phyloP scores from a whole-genome alignment of 2,888 invertebrate genomes.

The Serripes groenlandicus region DNA sequence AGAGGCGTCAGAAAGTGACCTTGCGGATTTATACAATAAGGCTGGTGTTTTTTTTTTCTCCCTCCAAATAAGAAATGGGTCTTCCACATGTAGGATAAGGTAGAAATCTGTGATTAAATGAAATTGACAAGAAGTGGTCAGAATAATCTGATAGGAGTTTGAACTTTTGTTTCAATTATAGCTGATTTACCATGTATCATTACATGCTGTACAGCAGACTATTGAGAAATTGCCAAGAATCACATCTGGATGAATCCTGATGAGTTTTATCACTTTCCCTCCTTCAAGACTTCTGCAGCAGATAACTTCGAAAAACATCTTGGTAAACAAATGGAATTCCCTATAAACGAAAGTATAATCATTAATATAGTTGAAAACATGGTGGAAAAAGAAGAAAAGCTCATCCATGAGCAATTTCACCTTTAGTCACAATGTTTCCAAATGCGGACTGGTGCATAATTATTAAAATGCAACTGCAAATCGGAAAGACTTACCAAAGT shows the following conservation, averaged over 20 bases:
- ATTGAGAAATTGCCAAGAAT: no score
- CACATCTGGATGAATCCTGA: neutral
- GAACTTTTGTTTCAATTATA: no score
- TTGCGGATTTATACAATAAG: no score
- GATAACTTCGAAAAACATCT: no score
- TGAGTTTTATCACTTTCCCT: no score
- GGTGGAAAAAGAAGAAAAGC: neutral
- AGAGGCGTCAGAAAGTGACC: no score
- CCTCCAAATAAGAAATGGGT: no score
- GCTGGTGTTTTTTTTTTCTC: no score
- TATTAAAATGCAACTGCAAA: neutral
- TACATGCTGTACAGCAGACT: no score
- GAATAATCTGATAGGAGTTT: no score
- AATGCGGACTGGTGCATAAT: neutral
- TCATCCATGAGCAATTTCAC: neutral
- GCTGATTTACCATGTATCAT: no score
- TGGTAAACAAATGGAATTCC: neutral
- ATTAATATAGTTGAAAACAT: neutral
- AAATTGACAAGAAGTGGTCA: neutral
- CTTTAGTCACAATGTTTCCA: neutral
- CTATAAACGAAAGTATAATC: neutral
- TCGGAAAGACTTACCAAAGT: neutral
- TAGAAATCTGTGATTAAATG: neutral
- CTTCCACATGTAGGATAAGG: neutral
- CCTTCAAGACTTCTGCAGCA: no score